Percentiles rank a stretch among this genome's conserved stretches.
phyloP scores from a whole-genome alignment of 2,113 vertebrate species.

The Tonatia bakeri region DNA sequence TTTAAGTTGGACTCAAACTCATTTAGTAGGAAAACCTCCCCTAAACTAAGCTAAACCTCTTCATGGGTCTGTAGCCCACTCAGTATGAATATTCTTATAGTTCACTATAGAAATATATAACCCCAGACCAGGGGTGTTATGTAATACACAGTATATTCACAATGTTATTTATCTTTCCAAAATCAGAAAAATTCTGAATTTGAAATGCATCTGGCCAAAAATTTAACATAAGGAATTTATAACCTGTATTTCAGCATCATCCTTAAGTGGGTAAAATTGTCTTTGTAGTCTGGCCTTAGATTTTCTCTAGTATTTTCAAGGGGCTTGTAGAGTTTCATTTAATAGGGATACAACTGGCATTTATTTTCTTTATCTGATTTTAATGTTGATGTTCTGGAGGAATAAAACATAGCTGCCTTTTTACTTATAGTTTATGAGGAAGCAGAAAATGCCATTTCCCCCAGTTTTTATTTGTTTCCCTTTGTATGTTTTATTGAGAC shows the following conservation, averaged over 20 bases:
- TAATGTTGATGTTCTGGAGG: not conserved
- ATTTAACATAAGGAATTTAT: not conserved
- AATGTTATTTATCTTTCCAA: not conserved
- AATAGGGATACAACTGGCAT: conserved; percentile 5
- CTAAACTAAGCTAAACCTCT: not conserved
- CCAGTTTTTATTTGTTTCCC: conserved; percentile 27
- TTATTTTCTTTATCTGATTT: conserved; percentile 54
- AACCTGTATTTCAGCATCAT: not conserved
- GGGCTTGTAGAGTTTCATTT: conserved; percentile 30
- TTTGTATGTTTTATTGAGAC: not conserved
- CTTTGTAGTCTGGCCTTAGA: not conserved
- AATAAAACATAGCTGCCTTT: not conserved
- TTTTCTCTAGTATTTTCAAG: not conserved
- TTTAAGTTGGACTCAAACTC: not conserved
- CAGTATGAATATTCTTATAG: not conserved
- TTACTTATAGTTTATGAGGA: conserved; percentile 60
- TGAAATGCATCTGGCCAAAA: not conserved
- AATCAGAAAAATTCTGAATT: not conserved
- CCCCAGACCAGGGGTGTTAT: not conserved
- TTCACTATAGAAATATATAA: not conserved
- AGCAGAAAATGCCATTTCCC: not conserved
- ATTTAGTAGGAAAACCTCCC: not conserved
- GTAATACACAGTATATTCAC: not conserved
- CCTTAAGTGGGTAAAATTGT: not conserved
- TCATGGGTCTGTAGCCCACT: not conserved